Percentiles rank a stretch among this genome's conserved stretches.
These are phyloP conservation scores for Pherbina coryleti DNA, from an alignment of 2,888 invertebrate species.

Conservation along the genomic window DNA sequence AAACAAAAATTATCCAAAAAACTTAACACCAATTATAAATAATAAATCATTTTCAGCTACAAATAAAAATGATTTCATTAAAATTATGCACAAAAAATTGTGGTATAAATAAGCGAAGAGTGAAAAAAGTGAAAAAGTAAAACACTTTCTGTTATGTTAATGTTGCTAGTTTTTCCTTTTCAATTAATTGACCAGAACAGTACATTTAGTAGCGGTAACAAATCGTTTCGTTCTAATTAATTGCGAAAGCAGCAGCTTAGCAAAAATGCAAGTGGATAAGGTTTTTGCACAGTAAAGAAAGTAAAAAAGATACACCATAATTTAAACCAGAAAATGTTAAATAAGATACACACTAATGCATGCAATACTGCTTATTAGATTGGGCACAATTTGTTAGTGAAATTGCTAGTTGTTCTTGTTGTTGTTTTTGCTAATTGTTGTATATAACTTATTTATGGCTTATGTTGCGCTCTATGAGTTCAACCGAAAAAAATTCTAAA, in stretches of 20 bases:
- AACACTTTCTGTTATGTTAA: not conserved
- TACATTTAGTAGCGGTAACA: not conserved
- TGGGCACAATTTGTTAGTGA: not conserved
- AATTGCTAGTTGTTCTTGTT: not conserved
- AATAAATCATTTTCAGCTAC: no score
- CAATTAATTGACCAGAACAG: not conserved
- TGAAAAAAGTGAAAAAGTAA: not conserved
- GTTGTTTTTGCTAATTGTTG: not conserved
- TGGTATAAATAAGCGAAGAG: no score
- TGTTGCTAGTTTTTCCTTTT: not conserved
- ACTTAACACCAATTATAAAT: no score
- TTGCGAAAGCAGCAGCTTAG: not conserved
- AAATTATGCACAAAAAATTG: no score
- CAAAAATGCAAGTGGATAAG: slow-evolving; percentile 16
- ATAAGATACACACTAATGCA: not conserved
- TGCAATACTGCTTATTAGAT: not conserved
- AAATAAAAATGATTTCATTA: no score
- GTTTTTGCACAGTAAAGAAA: not conserved
- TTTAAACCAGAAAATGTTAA: not conserved
- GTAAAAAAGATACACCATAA: not conserved
- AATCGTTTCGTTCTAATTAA: slow-evolving; percentile 17
- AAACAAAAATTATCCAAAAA: no score
- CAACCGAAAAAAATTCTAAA: not conserved
- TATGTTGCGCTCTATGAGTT: no score
- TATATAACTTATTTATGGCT: not conserved